These are phyloP conservation scores for Epirrhoe alternata DNA, from an alignment of 2,888 invertebrate species.

Conservation along the genomic window DNA sequence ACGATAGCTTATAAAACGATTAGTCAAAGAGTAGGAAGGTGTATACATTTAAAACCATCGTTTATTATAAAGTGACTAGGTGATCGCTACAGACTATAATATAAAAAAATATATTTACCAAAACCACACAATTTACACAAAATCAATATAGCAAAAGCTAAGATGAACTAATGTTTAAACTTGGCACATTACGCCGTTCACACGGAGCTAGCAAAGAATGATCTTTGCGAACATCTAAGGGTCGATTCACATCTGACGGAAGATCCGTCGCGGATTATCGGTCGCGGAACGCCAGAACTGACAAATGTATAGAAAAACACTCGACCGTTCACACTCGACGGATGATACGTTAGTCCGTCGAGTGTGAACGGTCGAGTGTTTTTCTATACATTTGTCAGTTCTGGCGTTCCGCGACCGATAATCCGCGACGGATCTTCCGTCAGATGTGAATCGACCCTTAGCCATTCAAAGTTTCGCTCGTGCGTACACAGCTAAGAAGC, in stretches of 20 bases:
- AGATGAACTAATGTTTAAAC: neutral
- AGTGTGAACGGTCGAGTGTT: no score
- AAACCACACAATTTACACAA: neutral
- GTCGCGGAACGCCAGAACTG: no score
- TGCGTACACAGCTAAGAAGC: neutral
- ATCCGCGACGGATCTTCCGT: no score
- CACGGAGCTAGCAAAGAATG: neutral
- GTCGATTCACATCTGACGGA: no score
- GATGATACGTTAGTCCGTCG: no score
- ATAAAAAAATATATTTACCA: neutral
- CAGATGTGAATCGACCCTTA: no score
- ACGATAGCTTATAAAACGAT: neutral
- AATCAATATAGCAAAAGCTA: constrained; percentile 6
- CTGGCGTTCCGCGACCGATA: no score
- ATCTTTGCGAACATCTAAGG: neutral
- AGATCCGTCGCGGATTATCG: no score
- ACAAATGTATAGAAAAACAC: no score
- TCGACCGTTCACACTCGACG: no score
- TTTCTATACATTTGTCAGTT: no score
- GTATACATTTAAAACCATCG: neutral
- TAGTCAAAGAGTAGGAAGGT: neutral
- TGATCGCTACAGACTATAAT: constrained; percentile 8
- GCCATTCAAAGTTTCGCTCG: neutral
- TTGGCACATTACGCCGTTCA: constrained; percentile 11
- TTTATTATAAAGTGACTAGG: constrained; percentile 13